Conservation (phyloP, 2,797 vertebrate genomes). For the Sebastes hopkinsi region DNA sequence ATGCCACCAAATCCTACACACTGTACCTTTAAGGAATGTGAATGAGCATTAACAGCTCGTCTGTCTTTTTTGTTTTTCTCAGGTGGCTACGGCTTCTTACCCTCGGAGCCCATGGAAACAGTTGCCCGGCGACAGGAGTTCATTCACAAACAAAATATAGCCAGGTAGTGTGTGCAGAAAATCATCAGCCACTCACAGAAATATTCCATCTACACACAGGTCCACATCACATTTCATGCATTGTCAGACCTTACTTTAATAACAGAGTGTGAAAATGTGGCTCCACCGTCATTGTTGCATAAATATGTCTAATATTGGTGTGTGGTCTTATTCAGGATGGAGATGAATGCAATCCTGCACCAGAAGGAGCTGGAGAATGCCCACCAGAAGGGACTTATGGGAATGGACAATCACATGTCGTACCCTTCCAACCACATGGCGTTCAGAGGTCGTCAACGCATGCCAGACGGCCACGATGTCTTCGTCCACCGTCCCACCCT, state of each 20-base stretch:
- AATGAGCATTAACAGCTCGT: background rate
- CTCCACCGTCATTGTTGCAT: background rate
- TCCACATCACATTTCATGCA: background rate
- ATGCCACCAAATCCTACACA: too few relatives aligned
- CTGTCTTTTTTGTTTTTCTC: conserved; percentile 18
- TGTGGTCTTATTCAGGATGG: conserved; percentile 83
- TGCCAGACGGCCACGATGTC: conserved; percentile 87
- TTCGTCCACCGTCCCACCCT: conserved; percentile 87
- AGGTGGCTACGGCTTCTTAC: conserved; percentile 90
- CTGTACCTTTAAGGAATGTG: background rate
- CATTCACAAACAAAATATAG: conserved; percentile 93
- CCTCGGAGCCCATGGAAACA: conserved; percentile 91
- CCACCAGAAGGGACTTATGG: conserved; percentile 88
- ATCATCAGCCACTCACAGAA: conserved; percentile 15
- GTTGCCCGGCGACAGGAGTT: conserved; percentile 93
- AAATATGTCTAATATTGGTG: background rate
- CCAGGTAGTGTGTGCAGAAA: conserved; percentile 83
- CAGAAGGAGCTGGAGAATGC: conserved; percentile 94
- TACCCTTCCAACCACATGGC: conserved; percentile 84
- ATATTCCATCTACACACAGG: background rate
- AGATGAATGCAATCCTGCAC: conserved; percentile 95
- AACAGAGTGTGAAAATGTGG: background rate
- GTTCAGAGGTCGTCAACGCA: conserved; percentile 85
- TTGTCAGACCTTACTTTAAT: background rate
- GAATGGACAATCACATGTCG: conserved; percentile 86